Base-by-base conservation (phyloP, 2,113 vertebrate genomes). In the Panthera tigris region DNA sequence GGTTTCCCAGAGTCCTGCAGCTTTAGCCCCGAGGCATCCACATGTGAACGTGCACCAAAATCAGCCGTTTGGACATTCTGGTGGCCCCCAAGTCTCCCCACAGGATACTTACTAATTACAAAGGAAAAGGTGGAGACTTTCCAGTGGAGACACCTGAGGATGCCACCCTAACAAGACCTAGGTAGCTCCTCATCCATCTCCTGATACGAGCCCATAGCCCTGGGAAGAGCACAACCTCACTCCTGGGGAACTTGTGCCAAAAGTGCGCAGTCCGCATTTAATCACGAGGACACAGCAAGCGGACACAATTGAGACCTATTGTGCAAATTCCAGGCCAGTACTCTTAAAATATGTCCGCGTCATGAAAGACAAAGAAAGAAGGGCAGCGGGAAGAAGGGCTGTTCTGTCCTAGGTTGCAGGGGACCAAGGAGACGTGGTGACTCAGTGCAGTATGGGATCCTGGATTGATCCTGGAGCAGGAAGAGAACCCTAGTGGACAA, bases 21-120 rank as follows among this genome's bases (percentile, higher is more conserved):
- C 13, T 27, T 21, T 14, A 61, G 52, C 18, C 85, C 25, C 0
- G 1, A 12, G 61, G 36, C 4, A n/a, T 4, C 19, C 1, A 61
- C 57, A 61, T 8, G 21, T 6, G 41, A 55, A n/a, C 0, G 0
- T 41, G n/a, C 3, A 1, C 25, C 50, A 13, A 8, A 61, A 36
- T 57, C 66, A 63, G 29, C 84, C 12, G 12, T 25, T 66, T 2
- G 19, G 65, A 61, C 21, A 10, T 5, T 39, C 41, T 48, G 45
- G 21, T 16, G 2, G 57, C 80, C 65, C 61, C 73, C 13, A 7
- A 2, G 57, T 39, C 84, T 92, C 27, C 36, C 55, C 33, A 14
- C 1, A 2, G 36, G 41, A 5, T 27, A 19, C 52, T 36, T 88
- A 25, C 25, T 50, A 5, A n/a, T 36, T 45, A 29, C 27, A 52